Conservation (phyloP, 2,113 vertebrate genomes). For the Colius striatus region DNA sequence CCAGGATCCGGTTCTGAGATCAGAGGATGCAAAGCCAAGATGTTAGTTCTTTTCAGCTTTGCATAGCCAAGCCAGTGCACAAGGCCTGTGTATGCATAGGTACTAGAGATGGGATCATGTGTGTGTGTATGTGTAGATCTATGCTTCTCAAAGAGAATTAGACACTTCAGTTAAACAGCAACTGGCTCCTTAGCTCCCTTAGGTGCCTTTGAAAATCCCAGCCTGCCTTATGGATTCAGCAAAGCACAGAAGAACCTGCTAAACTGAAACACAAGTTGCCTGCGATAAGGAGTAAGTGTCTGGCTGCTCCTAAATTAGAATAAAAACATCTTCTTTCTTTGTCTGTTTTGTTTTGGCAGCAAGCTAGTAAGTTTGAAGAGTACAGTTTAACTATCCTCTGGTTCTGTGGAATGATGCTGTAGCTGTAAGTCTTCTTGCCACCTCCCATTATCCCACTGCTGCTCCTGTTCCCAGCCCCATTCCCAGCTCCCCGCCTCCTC, state of each 20-base stretch:
- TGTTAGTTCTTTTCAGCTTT: neutral
- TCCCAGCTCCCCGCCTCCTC: fast-evolving
- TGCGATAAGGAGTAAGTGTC: neutral
- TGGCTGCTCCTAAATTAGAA: neutral
- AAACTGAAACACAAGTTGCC: too few species aligned
- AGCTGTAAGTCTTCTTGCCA: neutral
- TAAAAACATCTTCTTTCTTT: neutral
- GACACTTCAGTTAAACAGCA: neutral
- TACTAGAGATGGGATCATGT: fast-evolving
- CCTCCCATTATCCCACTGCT: neutral
- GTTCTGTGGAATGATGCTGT: neutral
- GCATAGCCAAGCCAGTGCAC: fast-evolving
- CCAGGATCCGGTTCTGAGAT: neutral
- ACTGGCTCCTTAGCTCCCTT: neutral
- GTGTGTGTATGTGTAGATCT: too few species aligned
- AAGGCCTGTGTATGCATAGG: fast-evolving
- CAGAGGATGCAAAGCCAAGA: neutral
- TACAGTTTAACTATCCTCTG: neutral
- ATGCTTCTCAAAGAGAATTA: too few species aligned
- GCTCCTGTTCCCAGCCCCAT: neutral
- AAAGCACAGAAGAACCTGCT: neutral
- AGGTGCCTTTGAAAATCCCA: neutral
- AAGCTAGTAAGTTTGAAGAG: neutral
- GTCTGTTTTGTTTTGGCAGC: neutral
- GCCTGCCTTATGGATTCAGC: neutral